Percentiles rank a stretch among this genome's conserved stretches.
Evolutionary conservation across 30 jellyfish, hydroid and myxozoan species (phyloP).

Genomic region (Aurelia aurita complex sp. Pacific): DNA sequence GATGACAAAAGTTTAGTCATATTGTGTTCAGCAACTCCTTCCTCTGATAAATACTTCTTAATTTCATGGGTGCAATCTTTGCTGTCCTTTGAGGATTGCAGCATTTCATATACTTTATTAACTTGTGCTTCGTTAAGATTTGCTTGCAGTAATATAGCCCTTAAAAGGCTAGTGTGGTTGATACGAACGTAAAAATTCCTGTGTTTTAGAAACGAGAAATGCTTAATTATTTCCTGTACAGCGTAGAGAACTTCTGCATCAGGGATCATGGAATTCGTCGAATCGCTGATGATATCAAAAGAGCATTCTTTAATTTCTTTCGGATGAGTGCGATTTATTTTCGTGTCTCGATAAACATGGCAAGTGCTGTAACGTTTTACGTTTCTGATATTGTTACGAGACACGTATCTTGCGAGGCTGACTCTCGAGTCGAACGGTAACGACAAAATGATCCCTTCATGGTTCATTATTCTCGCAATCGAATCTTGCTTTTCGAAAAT

Average conservation of each 20-base stretch:
- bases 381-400: slow-evolving; percentile 68
- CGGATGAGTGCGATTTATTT: slow-evolving; percentile 86
- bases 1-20: slow-evolving; percentile 32
- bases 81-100: slow-evolving; percentile 44
- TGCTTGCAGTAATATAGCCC: slow-evolving; percentile 78
- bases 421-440: slow-evolving; percentile 94
- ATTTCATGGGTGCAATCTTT: slow-evolving; percentile 34
- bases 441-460: slow-evolving; percentile 77
- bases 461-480: slow-evolving; percentile 82
- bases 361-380: slow-evolving; percentile 76
- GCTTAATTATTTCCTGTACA: slow-evolving; percentile 70
- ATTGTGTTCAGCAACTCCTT: slow-evolving; percentile 69
- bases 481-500: slow-evolving; percentile 54
- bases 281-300: slow-evolving; percentile 76
- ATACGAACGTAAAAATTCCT: slow-evolving; percentile 76
- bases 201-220: slow-evolving; percentile 49
- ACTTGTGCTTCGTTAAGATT: slow-evolving; percentile 52
- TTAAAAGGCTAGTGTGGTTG: slow-evolving; percentile 69
- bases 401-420: slow-evolving; percentile 81
- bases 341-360: slow-evolving; percentile 69
- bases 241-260: slow-evolving; percentile 81
- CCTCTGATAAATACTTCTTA: slow-evolving; percentile 34
- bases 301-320: slow-evolving; percentile 86
- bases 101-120: slow-evolving; percentile 36
- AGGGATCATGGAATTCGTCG: slow-evolving; percentile 67